These are phyloP conservation scores for Pelagia noctiluca DNA, from an alignment of 30 jellyfish, hydroid and myxozoan genomes.

Conservation along the genomic window DNA sequence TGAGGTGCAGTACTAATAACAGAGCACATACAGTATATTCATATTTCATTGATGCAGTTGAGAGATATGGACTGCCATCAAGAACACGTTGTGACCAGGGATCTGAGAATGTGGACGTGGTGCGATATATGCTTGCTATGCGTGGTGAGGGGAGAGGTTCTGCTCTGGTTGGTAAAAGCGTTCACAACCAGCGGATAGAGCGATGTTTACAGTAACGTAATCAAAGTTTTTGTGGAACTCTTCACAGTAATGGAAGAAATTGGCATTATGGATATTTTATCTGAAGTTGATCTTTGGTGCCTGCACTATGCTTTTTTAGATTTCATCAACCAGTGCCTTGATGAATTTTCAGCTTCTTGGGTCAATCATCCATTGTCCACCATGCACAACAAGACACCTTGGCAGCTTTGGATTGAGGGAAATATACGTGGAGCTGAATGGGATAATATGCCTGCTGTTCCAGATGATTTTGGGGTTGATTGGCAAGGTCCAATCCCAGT, in stretches of 20 bases:
- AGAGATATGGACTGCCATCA: conserved; percentile 63
- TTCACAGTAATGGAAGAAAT: conserved; percentile 65
- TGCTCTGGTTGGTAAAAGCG: conserved; percentile 24
- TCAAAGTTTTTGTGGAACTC: conserved; percentile 30
- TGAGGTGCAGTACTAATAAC: background rate
- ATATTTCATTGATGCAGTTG: conserved; percentile 40
- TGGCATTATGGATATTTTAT: conserved; percentile 62
- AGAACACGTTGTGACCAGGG: conserved; percentile 75
- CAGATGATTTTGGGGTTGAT: conserved; percentile 25
- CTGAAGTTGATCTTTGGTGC: conserved; percentile 32
- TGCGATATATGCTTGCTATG: background rate
- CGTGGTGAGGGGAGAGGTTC: background rate
- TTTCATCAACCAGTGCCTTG: background rate
- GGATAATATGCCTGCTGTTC: background rate
- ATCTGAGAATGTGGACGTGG: conserved; percentile 65
- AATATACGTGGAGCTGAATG: background rate
- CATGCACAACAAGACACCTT: conserved; percentile 20
- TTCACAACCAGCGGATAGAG: conserved; percentile 69
- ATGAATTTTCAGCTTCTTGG: conserved; percentile 13
- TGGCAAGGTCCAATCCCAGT: conserved; percentile 46
- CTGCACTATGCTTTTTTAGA: conserved; percentile 7
- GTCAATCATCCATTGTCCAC: conserved; percentile 11
- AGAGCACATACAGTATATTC: conserved; percentile 29
- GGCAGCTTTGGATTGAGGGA: conserved; percentile 27
- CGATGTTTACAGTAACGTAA: conserved; percentile 63